Conservation (phyloP, 2,888 invertebrate genomes). For the Cabera pusaria region DNA sequence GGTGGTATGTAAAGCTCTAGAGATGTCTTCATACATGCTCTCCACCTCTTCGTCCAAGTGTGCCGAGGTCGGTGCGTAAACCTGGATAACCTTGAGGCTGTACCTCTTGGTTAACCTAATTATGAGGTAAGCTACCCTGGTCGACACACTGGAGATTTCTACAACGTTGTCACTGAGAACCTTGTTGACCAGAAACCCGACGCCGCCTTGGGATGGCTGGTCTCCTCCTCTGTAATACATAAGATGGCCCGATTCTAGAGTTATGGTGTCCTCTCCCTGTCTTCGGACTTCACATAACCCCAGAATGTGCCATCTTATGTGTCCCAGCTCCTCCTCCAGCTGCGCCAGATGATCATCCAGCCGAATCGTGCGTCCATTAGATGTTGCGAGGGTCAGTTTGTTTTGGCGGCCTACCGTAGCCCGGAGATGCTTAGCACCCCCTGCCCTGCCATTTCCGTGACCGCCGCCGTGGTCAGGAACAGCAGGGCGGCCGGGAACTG, state of each 20-base stretch:
- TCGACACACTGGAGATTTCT: slow-evolving; percentile 4
- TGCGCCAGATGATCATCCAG: slow-evolving; percentile 4
- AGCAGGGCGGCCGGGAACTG: too few species aligned
- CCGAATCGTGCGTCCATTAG: not conserved
- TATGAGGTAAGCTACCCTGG: slow-evolving; percentile 1
- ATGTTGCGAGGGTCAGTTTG: not conserved
- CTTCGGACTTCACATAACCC: slow-evolving; percentile 6
- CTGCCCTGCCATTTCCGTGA: too few species aligned
- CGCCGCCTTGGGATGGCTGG: slow-evolving; percentile 6
- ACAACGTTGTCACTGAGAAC: not conserved
- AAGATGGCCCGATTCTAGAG: not conserved
- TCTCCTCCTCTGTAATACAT: slow-evolving; percentile 1
- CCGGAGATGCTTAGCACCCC: too few species aligned
- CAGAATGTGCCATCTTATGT: slow-evolving; percentile 8
- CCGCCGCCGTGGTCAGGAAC: too few species aligned
- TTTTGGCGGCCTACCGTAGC: too few species aligned
- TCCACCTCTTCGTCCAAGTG: not conserved
- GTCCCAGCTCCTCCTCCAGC: not conserved
- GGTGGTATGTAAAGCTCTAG: not conserved
- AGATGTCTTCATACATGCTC: not conserved
- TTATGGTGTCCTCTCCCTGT: not conserved
- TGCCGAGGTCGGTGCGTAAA: not conserved
- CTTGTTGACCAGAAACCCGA: slow-evolving; percentile 6
- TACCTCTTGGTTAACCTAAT: not conserved
- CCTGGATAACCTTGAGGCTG: not conserved